A percentile compares a stretch with the other conserved stretches of the same genome.
phyloP scores from a whole-genome alignment of 2,888 invertebrate genomes.

The Volucella inflata region DNA sequence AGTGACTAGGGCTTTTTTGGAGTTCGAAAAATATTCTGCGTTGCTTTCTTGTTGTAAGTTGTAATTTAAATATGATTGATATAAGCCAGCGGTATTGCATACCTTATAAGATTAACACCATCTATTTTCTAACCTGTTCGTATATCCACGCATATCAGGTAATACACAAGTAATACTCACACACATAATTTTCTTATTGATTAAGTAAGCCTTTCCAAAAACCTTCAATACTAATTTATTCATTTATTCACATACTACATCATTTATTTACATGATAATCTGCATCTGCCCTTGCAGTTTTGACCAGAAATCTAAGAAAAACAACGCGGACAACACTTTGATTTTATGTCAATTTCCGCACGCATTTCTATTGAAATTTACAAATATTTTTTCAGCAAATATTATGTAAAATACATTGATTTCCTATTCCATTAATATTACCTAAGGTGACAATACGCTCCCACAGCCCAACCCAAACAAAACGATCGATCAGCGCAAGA shows the following conservation, averaged over 20 bases:
- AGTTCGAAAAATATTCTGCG: too few species aligned
- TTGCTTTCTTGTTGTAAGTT: too few species aligned
- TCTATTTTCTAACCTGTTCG: too few species aligned
- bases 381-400: conserved; percentile 11
- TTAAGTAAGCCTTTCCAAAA: conserved; percentile 6
- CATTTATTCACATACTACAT: conserved; percentile 33
- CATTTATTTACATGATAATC: conserved; percentile 38
- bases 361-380: conserved; percentile 10
- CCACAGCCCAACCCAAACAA: background rate
- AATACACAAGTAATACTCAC: background rate
- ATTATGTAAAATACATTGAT: conserved; percentile 3
- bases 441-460: conserved; percentile 5
- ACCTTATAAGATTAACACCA: too few species aligned
- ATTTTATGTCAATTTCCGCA: conserved; percentile 27
- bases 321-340: background rate
- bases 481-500: background rate
- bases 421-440: background rate
- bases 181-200: conserved; percentile 2
- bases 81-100: too few species aligned
- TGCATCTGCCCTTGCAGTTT: conserved; percentile 24
- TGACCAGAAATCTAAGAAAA: conserved; percentile 17
- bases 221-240: conserved; percentile 32
- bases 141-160: background rate
- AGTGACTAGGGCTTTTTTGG: too few species aligned
- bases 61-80: too few species aligned